A percentile compares a stretch with the other conserved stretches of the same genome.
phyloP scores from a whole-genome alignment of 2,888 invertebrate species.

The Limnephilus auricula region DNA sequence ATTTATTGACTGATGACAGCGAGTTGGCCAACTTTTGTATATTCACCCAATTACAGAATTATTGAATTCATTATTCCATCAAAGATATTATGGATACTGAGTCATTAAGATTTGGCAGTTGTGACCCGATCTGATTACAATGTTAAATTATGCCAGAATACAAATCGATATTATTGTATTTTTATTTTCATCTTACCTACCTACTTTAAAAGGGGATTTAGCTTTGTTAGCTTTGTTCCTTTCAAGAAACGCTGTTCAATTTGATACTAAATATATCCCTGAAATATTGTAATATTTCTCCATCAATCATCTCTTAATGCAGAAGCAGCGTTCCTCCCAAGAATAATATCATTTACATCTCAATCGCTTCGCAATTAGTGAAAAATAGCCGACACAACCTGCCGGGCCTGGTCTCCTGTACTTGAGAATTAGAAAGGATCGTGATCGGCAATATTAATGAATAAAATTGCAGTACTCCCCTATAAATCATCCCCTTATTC shows the following conservation, averaged over 20 bases:
- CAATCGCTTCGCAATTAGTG: conserved; percentile 55
- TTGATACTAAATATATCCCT: neutral
- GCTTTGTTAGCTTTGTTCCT: neutral
- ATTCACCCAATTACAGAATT: no score
- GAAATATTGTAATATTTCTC: neutral
- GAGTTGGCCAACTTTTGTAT: no score
- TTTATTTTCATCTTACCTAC: neutral
- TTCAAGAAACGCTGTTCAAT: neutral
- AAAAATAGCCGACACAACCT: conserved; percentile 35
- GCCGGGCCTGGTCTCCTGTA: conserved; percentile 18
- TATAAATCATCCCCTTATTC: conserved; percentile 61
- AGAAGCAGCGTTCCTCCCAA: neutral
- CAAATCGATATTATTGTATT: no score
- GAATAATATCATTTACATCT: conserved; percentile 47
- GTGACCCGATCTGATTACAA: no score
- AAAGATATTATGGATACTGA: no score
- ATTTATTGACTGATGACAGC: no score
- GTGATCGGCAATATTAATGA: conserved; percentile 66
- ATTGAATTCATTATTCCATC: no score
- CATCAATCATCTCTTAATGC: conserved; percentile 34
- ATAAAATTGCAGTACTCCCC: conserved; percentile 56
- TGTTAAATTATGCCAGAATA: no score
- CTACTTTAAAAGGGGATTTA: neutral
- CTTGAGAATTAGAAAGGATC: conserved; percentile 44
- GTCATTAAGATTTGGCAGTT: no score